Evolutionary conservation across 2,888 invertebrate genomes (phyloP).

Genomic region (Sarcophaga variegata): DNA sequence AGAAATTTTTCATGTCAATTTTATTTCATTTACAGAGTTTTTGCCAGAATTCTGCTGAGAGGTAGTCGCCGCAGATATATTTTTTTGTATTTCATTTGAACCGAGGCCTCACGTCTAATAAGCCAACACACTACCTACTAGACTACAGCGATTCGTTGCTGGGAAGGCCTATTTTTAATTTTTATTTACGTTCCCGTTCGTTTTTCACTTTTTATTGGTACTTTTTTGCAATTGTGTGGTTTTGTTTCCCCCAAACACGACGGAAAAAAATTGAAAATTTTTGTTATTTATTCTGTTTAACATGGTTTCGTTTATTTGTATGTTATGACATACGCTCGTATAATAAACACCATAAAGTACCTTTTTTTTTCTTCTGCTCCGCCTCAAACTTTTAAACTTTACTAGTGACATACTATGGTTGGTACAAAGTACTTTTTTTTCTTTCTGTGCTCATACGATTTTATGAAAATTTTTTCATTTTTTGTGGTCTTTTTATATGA

Average conservation of each 20-base stretch:
- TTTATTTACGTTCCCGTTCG: background rate
- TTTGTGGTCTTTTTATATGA: conserved; percentile 9
- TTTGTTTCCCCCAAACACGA: conserved; percentile 46
- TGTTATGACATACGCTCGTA: conserved; percentile 2
- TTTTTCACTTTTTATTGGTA: background rate
- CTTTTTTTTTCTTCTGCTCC: conserved; percentile 2
- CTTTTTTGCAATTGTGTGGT: conserved; percentile 59
- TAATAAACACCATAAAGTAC: conserved; percentile 47
- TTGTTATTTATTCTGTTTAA: conserved; percentile 67
- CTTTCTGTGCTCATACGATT: conserved; percentile 34
- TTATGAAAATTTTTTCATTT: conserved; percentile 10
- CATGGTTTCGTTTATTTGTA: conserved; percentile 65
- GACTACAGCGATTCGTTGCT: too few species aligned
- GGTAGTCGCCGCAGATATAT: too few species aligned
- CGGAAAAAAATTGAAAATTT: conserved; percentile 1
- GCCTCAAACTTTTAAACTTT: background rate
- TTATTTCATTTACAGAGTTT: too few species aligned
- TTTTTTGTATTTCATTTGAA: too few species aligned
- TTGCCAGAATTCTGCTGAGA: too few species aligned
- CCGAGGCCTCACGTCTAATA: too few species aligned
- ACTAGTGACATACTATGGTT: background rate
- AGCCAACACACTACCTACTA: too few species aligned
- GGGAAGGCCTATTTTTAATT: background rate
- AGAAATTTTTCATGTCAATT: too few species aligned
- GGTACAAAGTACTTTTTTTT: conserved; percentile 18